A percentile compares a stretch with the other conserved stretches of the same genome.
Conservation (phyloP, 30 jellyfish, hydroid and myxozoan species). For the Rhopilema esculentum region DNA sequence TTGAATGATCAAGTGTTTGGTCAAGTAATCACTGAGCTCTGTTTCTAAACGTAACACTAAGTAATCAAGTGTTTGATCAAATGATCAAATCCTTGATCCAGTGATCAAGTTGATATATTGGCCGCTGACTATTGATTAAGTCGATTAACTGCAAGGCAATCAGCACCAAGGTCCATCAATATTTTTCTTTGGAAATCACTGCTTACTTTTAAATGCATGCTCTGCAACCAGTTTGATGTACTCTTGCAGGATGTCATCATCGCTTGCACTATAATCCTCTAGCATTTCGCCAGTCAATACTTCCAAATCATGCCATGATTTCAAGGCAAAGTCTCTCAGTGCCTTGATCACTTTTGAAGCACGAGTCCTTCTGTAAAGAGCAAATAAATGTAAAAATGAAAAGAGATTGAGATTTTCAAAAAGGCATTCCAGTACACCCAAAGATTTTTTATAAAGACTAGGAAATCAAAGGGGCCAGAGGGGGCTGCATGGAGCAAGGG, state of each 20-base stretch:
- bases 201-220: slow-evolving; percentile 53
- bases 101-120: background rate
- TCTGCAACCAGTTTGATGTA: slow-evolving; percentile 33
- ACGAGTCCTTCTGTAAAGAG: background rate
- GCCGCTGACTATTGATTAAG: too few species aligned
- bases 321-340: slow-evolving; percentile 18
- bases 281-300: background rate
- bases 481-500: too few species aligned
- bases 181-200: too few species aligned
- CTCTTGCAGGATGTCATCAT: slow-evolving; percentile 11
- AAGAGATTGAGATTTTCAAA: background rate
- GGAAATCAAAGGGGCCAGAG: too few species aligned
- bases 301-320: slow-evolving; percentile 32
- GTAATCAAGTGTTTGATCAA: too few species aligned
- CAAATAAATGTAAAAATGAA: background rate
- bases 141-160: background rate
- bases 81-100: background rate
- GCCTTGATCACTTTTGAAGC: slow-evolving; percentile 3
- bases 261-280: background rate
- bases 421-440: too few species aligned
- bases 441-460: too few species aligned
- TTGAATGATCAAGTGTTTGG: too few species aligned
- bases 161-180: too few species aligned
- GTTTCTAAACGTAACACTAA: too few species aligned
- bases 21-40: too few species aligned